A percentile compares a stretch with the other conserved stretches of the same genome.
phyloP scores from a whole-genome alignment of 2,797 vertebrate genomes.

The Thalassophryne amazonica region DNA sequence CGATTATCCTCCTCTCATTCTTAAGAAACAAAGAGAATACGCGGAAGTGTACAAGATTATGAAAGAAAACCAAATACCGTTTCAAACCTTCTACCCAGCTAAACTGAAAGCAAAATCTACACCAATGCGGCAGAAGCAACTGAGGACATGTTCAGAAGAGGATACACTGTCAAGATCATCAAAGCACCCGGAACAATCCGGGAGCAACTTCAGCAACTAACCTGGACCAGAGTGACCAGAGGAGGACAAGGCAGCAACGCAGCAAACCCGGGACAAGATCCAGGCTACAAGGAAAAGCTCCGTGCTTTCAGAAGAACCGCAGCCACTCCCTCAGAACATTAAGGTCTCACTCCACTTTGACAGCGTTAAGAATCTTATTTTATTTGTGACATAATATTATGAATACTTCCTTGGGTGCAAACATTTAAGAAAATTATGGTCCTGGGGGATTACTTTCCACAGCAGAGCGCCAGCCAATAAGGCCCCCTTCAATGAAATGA shows the following conservation, averaged over 20 bases:
- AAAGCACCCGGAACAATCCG: not conserved
- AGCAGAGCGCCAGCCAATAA: not conserved
- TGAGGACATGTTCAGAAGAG: not conserved
- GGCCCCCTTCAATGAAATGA: not conserved
- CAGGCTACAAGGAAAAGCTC: not conserved
- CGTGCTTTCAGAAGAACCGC: not conserved
- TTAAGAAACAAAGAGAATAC: no score
- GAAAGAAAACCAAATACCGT: not conserved
- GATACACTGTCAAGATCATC: not conserved
- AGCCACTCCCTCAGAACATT: not conserved
- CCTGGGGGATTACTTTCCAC: no score
- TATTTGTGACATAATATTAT: no score
- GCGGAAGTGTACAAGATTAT: not conserved
- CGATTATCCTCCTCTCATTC: no score
- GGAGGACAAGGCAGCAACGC: not conserved
- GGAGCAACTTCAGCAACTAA: not conserved
- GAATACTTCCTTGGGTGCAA: no score
- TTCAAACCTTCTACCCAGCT: slow-evolving; percentile 9
- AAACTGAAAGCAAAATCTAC: not conserved
- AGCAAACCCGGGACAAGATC: no score
- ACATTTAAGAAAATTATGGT: no score
- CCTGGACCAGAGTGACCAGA: not conserved
- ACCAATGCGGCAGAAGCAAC: not conserved
- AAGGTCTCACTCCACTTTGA: not conserved
- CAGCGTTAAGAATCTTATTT: no score